These are phyloP conservation scores for Malacosoma neustria DNA, from an alignment of 2,888 invertebrate species.

Conservation along the genomic window DNA sequence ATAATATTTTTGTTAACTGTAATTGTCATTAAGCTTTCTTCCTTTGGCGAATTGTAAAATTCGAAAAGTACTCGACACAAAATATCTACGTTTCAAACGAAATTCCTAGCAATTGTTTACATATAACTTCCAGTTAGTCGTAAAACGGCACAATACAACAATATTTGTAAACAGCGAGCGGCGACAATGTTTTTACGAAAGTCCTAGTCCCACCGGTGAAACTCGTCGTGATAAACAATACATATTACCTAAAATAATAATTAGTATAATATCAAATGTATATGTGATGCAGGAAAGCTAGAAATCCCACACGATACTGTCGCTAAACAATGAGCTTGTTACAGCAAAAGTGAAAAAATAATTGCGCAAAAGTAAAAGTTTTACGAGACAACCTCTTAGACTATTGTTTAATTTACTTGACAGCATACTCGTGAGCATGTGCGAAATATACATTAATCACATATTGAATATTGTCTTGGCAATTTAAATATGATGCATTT, in stretches of 20 bases:
- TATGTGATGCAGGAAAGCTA: background rate
- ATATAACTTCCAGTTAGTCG: background rate
- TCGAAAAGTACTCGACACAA: too few species aligned
- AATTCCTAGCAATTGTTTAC: background rate
- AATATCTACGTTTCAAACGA: background rate
- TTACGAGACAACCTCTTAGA: too few species aligned
- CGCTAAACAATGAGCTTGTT: background rate
- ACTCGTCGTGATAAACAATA: background rate
- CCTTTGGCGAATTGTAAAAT: too few species aligned
- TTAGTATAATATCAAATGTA: background rate
- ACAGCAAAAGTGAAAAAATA: slow-evolving; percentile 28
- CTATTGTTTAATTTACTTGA: too few species aligned
- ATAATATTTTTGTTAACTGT: too few species aligned
- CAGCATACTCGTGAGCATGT: too few species aligned
- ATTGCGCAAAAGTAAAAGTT: slow-evolving; percentile 38
- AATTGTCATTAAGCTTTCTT: too few species aligned
- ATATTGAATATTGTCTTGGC: too few species aligned
- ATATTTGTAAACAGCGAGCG: background rate
- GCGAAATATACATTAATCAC: too few species aligned
- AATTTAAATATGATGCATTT: too few species aligned
- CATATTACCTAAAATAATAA: background rate
- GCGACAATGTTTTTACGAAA: background rate
- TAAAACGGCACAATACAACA: background rate
- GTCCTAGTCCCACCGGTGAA: background rate
- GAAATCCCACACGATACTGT: background rate